phyloP scores from a whole-genome alignment of 2,888 invertebrate species.

The Mantis religiosa region DNA sequence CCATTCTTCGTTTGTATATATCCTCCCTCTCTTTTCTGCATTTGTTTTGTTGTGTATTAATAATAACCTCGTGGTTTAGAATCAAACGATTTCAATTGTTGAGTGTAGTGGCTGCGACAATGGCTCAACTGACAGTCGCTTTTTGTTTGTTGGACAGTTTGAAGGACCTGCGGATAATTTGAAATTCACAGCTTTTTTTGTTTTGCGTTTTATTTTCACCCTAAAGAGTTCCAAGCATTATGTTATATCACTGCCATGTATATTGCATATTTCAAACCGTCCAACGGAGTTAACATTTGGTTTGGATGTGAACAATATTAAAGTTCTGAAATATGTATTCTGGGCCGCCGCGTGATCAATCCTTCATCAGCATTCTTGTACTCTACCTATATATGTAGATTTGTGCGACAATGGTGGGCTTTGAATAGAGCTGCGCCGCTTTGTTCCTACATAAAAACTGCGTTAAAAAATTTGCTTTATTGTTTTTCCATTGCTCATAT shows the following conservation, averaged over 20 bases:
- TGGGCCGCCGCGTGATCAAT: no score
- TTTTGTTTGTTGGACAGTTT: neutral
- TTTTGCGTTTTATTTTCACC: neutral
- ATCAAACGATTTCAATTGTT: conserved; percentile 7
- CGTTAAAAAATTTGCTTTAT: no score
- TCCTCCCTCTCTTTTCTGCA: neutral
- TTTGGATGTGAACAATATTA: neutral
- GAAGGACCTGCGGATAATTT: neutral
- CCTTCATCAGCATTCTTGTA: no score
- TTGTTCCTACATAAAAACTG: no score
- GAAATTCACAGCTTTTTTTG: neutral
- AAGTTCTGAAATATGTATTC: neutral
- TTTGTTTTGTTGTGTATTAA: conserved; percentile 15
- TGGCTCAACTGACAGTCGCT: neutral
- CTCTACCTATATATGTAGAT: no score
- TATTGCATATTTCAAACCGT: neutral
- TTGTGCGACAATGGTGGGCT: no score
- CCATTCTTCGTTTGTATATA: conserved; percentile 7
- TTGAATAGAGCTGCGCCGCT: no score
- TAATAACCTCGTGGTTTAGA: conserved; percentile 11
- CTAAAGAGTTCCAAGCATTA: neutral
- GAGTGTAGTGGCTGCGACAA: neutral
- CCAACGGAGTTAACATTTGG: neutral
- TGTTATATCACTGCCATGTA: neutral
- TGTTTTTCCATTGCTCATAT: no score